A percentile compares a stretch with the other conserved stretches of the same genome.
Conservation (phyloP, 2,888 invertebrate species). For the Thyatira batis region DNA sequence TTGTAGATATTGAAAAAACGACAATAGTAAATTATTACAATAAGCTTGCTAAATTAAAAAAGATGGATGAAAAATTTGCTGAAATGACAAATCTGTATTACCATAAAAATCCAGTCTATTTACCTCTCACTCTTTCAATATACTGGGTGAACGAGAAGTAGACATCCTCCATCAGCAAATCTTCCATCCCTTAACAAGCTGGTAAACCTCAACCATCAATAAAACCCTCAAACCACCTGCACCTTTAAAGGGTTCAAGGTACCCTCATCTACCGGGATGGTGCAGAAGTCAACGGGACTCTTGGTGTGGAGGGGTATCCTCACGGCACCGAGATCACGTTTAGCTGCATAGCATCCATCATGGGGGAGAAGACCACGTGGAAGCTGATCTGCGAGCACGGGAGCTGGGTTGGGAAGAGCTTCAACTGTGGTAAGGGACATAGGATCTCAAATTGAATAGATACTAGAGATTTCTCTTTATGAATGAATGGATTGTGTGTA, state of each 20-base stretch:
- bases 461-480: no score
- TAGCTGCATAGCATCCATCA: conserved; percentile 90
- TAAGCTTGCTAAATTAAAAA: background rate
- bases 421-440: conserved; percentile 86
- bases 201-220: background rate
- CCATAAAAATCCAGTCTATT: background rate
- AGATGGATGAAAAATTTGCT: background rate
- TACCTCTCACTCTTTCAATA: no score
- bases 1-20: no score
- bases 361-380: conserved; percentile 93
- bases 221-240: conserved; percentile 8
- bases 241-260: conserved; percentile 85
- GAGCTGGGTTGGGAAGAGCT: conserved; percentile 91
- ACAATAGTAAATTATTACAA: no score
- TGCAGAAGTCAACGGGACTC: conserved; percentile 84
- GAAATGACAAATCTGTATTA: background rate
- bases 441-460: background rate
- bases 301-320: conserved; percentile 86
- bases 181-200: background rate
- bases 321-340: conserved; percentile 92
- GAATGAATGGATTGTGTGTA: background rate
- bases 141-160: no score
- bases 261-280: conserved; percentile 89
- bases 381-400: conserved; percentile 92
- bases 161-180: background rate